Conservation (phyloP, 2,113 vertebrate genomes). For the Dunckerocampus dactyliophorus region DNA sequence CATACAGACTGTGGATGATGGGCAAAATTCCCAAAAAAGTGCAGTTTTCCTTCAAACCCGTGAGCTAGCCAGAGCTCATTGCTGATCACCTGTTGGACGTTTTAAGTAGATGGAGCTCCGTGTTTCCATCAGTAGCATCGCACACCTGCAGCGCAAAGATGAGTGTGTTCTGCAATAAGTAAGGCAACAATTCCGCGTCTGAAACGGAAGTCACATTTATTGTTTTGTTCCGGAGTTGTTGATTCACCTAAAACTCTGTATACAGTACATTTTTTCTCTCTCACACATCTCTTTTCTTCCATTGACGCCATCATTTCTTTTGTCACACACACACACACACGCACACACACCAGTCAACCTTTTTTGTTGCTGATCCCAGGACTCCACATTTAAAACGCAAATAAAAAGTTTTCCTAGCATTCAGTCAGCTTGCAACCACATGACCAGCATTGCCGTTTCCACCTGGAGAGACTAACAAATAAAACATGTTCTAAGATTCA, state of each 20-base stretch:
- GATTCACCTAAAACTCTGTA: constrained; percentile 68
- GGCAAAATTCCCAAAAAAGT: too few species aligned
- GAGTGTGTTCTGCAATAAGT: neutral
- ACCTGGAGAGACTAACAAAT: constrained; percentile 65
- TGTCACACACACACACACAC: constrained; percentile 13
- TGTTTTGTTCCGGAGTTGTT: constrained; percentile 71
- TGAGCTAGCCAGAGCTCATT: too few species aligned
- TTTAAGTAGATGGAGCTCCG: too few species aligned
- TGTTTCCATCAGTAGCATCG: neutral
- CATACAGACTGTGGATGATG: too few species aligned
- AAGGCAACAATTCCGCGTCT: neutral
- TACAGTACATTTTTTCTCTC: constrained; percentile 60
- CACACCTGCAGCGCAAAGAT: neutral
- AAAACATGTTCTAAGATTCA: constrained; percentile 69
- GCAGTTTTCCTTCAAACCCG: too few species aligned
- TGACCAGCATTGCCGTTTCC: constrained; percentile 68
- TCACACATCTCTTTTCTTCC: constrained; percentile 40
- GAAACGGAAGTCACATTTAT: constrained; percentile 78
- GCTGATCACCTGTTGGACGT: too few species aligned
- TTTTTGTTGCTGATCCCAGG: too few species aligned
- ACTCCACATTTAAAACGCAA: too few species aligned
- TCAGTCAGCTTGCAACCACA: constrained; percentile 34
- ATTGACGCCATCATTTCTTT: constrained; percentile 17
- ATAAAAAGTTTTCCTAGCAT: constrained; percentile 12
- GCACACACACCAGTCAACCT: neutral